Percentiles rank a stretch among this genome's conserved stretches.
phyloP scores from a whole-genome alignment of 2,113 vertebrate genomes.

The Chloropsis cyanopogon region DNA sequence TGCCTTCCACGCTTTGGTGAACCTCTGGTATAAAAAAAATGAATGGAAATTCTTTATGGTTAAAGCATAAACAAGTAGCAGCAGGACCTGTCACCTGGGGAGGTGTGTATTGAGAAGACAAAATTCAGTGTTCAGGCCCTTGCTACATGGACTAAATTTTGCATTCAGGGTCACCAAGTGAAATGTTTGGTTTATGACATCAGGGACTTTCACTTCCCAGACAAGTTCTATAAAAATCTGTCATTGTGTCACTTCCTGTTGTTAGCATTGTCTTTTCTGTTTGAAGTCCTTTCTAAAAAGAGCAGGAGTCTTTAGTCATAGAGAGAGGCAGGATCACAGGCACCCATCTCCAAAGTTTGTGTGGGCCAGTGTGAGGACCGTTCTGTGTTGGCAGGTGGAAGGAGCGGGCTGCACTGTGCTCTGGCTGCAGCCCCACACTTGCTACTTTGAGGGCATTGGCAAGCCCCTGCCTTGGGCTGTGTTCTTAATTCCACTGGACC shows the following conservation, averaged over 20 bases:
- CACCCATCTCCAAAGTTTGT: background rate
- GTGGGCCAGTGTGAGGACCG: accelerated
- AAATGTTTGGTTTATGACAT: background rate
- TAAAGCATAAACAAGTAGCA: background rate
- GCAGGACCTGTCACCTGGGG: background rate
- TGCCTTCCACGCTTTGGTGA: background rate
- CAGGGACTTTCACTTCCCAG: slow-evolving; percentile 13
- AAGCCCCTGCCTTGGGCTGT: background rate
- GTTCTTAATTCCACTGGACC: background rate
- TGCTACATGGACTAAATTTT: accelerated
- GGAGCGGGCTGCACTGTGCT: background rate
- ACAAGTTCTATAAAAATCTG: background rate
- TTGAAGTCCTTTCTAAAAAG: background rate
- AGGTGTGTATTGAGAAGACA: background rate
- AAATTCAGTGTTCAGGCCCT: background rate
- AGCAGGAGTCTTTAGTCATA: background rate
- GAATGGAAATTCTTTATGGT: background rate
- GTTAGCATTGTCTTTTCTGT: background rate
- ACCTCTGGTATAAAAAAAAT: background rate
- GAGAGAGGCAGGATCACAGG: background rate
- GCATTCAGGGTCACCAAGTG: background rate
- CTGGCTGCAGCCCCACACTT: accelerated
- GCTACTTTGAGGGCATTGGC: accelerated
- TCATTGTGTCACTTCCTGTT: background rate
- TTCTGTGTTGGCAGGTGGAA: background rate